phyloP scores from a whole-genome alignment of 2,113 vertebrate genomes.

The Pygoscelis antarcticus region DNA sequence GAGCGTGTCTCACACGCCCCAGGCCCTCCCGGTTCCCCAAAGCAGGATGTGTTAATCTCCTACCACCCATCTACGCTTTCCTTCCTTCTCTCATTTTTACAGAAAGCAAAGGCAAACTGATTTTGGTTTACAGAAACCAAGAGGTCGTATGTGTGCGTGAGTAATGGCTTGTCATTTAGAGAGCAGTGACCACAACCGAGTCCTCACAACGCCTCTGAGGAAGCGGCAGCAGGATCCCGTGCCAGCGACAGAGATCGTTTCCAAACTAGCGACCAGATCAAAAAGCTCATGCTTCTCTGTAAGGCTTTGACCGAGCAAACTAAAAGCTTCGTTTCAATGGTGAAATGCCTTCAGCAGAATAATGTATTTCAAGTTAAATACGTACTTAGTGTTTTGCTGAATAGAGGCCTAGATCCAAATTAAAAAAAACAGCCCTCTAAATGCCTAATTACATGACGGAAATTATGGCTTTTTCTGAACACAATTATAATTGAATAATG shows the following conservation, averaged over 20 bases:
- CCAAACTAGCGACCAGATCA: background rate
- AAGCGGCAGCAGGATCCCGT: background rate
- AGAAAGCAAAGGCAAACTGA: background rate
- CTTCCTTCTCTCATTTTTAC: background rate
- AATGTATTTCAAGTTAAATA: background rate
- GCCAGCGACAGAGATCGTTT: background rate
- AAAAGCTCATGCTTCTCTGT: background rate
- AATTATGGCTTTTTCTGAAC: background rate
- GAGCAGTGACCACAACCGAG: background rate
- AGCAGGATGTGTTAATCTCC: background rate
- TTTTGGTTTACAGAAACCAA: background rate
- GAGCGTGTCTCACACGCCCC: fast-evolving
- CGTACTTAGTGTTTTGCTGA: background rate
- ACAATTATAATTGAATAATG: background rate
- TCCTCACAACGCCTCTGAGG: background rate
- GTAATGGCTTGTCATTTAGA: background rate
- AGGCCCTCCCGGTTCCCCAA: background rate
- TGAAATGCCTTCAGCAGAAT: slow-evolving; percentile 13
- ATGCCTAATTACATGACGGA: background rate
- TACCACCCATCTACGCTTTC: background rate
- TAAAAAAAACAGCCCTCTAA: background rate
- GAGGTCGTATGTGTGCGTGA: background rate
- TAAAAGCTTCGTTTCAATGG: background rate
- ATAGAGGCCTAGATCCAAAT: background rate
- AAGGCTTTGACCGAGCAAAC: background rate